Percentiles rank a stretch among this genome's conserved stretches.
Conservation (phyloP, 2,888 invertebrate genomes). For the Eremobia ochroleuca region DNA sequence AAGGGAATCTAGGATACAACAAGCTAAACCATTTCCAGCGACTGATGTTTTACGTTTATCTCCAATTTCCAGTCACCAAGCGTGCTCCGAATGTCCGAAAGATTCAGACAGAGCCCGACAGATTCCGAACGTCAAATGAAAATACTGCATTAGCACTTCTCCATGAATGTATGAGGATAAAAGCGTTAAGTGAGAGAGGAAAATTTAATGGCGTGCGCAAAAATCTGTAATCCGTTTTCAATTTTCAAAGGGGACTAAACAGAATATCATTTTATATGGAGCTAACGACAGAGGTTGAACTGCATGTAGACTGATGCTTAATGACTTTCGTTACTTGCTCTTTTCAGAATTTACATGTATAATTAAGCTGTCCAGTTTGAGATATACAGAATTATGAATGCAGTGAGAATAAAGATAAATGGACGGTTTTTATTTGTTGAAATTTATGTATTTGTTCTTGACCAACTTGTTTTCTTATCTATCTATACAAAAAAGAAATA, state of each 20-base stretch:
- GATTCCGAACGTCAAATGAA: slow-evolving; percentile 48
- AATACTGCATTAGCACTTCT: slow-evolving; percentile 57
- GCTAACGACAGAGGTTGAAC: not conserved
- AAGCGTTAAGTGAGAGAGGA: slow-evolving; percentile 41
- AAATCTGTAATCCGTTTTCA: slow-evolving; percentile 50
- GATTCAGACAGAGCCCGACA: slow-evolving; percentile 33
- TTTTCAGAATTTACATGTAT: not conserved
- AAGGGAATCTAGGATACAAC: slow-evolving; percentile 57
- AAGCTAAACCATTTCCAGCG: slow-evolving; percentile 53
- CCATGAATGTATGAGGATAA: slow-evolving; percentile 40
- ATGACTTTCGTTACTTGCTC: not conserved
- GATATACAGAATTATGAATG: not conserved
- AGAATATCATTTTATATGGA: slow-evolving; percentile 31
- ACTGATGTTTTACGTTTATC: slow-evolving; percentile 62
- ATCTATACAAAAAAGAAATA: slow-evolving; percentile 14
- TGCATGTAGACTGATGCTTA: not conserved
- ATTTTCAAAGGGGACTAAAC: slow-evolving; percentile 47
- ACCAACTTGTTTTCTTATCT: not conserved
- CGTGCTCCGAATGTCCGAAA: slow-evolving; percentile 36
- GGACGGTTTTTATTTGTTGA: not conserved
- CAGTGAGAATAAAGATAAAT: not conserved
- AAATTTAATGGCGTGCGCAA: slow-evolving; percentile 52
- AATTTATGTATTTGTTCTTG: not conserved
- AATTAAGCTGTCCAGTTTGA: not conserved
- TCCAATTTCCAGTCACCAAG: slow-evolving; percentile 39